Evolutionary conservation across 2,113 vertebrate genomes (phyloP).

Genomic region (Nycticebus coucang): DNA sequence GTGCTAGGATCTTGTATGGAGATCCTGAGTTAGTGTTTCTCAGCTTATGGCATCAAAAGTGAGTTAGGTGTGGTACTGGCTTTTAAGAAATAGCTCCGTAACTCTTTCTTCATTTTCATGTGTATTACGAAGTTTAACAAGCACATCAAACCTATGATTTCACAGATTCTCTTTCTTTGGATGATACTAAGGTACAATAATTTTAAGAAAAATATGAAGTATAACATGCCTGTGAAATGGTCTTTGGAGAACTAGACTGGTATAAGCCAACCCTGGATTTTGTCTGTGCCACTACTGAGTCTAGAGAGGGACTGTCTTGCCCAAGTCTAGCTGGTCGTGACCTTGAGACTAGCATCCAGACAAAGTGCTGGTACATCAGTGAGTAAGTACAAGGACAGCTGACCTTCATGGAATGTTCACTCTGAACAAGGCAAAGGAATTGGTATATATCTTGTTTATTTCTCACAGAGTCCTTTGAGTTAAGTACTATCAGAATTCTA

Average conservation of each 20-base stretch:
- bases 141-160: neutral
- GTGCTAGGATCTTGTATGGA: neutral
- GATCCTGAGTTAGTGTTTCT: neutral
- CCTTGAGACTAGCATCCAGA: neutral
- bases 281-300: neutral
- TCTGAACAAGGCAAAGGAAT: neutral
- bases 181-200: neutral
- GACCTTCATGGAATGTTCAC: neutral
- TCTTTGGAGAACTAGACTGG: neutral
- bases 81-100: slow-evolving; percentile 4
- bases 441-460: neutral
- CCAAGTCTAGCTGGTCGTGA: neutral
- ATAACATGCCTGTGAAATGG: neutral
- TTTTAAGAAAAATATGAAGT: neutral
- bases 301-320: neutral
- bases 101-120: neutral
- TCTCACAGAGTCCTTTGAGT: neutral
- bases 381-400: neutral
- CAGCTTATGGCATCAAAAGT: neutral
- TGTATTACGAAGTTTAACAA: neutral
- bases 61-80: neutral
- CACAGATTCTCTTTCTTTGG: neutral
- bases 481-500: neutral
- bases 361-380: neutral
- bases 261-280: neutral